Base-by-base conservation (phyloP, 2,888 invertebrate species). In the Siphlonurus alternatus region DNA sequence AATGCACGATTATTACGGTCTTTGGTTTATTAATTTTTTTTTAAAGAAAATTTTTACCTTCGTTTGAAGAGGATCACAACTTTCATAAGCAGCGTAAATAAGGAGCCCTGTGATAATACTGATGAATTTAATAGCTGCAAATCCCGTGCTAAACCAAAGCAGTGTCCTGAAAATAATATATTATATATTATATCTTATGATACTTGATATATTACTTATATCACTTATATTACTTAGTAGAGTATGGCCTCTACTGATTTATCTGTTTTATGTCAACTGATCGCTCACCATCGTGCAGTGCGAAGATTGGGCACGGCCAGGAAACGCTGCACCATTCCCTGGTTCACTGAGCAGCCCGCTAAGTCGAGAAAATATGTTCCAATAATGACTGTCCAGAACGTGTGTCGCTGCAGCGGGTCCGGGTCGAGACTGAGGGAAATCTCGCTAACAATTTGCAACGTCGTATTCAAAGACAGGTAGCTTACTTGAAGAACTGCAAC, bases 401-500 rank as follows among this genome's bases (percentile, higher is more conserved):
- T 56, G 19, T 59, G 63, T 19, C 63, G 5, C 10, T 19, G 25
- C 18, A 53, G 51, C 2, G 59, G 63, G 25, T 63, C 59, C n/a
- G 25, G 56, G 24, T 63, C 63, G 18, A 63, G 18, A n/a, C 63
- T 63, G 24, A 20, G 56, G 25, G 2, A 1, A 38, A 7, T 19
- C 15, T 15, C 23, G 15, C n/a, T 51, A 38, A n/a, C 20, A 61
- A 2, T 61, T 23, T n/a, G n/a, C n/a, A n/a, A n/a, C n/a, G n/a
- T n/a, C n/a, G n/a, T n/a, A n/a, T n/a, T n/a, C n/a, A n/a, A n/a
- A n/a, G n/a, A n/a, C 53, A 51, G 53, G 10, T 51, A 51, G 60
- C 60, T 66, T 71, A 78, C 78, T 76, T 72, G 5, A 74, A 71
- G 62, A 76, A 65, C 62, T 74, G 68, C 19, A 79, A 69, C 5